Evolutionary conservation across 1,140 invertebrate genomes (phyloP), one percentile per base, ranked within the genome.

Genomic region (Lepidurus apus): DNA sequence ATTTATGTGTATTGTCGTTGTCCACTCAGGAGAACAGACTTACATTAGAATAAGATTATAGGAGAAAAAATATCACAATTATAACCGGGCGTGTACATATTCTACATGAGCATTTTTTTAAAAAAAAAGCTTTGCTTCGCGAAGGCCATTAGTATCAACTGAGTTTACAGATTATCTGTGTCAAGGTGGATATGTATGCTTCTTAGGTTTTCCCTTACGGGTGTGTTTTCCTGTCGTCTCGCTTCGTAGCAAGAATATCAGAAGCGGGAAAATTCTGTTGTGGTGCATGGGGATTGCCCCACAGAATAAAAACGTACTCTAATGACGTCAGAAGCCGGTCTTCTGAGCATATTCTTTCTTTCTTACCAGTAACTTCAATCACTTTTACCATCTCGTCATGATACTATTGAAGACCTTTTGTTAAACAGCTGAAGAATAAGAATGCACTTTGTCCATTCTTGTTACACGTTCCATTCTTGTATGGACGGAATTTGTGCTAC

Each of bases 211-310:
- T 65, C 53, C 53, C 6, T 65, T 65, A 13, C 53, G 21, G 21
- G 2, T 65, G 21, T 13, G 8, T 17, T 9, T 65, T 65, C 53
- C 53, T 65, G 17, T 65, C 53, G 34, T 34, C 34, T 34, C 34
- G 34, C 34, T 34, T 34, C 34, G 4, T 34, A 34, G 3, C 34
- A 34, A 65, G 53, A 21, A 21, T 65, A 65, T 65, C 53, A 13
- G 1, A 65, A 65, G 53, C 53, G 17, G 53, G 53, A 8, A 65
- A 65, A 65, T 65, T 65, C 53, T 13, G 53, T 65, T 65, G 21
- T 65, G 53, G 13, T 65, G 53, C 21, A 65, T 21, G 53, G 53
- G 53, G 53, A 65, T 65, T 65, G 17, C 53, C 53, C 53, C 53
- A 7, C 8, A 17, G 17, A 1, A 65, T 21, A 17, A 0, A 34